A percentile compares a stretch with the other conserved stretches of the same genome.
phyloP scores from a whole-genome alignment of 64 coral and sea anemone species.

The Montipora efflorescens region DNA sequence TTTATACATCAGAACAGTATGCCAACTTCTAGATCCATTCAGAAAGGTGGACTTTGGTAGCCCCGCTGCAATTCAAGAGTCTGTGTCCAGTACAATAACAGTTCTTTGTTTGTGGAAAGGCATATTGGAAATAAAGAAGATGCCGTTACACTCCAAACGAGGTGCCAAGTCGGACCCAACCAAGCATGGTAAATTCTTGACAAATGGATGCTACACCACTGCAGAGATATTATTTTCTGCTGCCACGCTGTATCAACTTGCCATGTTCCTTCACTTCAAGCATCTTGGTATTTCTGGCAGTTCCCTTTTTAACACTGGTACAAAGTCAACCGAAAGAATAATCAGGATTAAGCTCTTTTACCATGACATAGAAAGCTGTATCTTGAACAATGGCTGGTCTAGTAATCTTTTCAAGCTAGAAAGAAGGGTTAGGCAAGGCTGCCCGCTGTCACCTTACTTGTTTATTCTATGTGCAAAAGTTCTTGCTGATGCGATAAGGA shows the following conservation, averaged over 20 bases:
- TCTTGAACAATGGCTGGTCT: no score
- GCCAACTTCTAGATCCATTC: no score
- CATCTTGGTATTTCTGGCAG: constrained; percentile 5
- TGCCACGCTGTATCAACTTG: not conserved
- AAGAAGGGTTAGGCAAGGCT: no score
- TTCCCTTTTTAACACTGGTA: constrained; percentile 45
- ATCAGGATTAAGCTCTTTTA: not conserved
- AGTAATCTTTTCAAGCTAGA: no score
- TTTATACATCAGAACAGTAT: no score
- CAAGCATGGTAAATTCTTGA: constrained; percentile 24
- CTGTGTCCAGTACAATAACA: constrained; percentile 23
- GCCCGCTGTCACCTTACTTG: no score
- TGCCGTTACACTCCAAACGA: not conserved
- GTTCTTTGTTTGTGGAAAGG: constrained; percentile 7
- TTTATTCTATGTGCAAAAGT: no score
- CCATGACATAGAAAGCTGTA: no score
- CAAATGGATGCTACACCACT: constrained; percentile 14
- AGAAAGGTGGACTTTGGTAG: not conserved
- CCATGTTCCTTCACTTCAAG: not conserved
- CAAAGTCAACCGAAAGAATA: constrained; percentile 30
- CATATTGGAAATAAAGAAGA: not conserved
- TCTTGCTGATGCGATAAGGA: no score
- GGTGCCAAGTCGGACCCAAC: constrained; percentile 9
- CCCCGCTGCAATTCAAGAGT: not conserved
- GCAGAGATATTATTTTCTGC: constrained; percentile 28